Base-by-base conservation (phyloP, 2,113 vertebrate species). In the Grus americana region DNA sequence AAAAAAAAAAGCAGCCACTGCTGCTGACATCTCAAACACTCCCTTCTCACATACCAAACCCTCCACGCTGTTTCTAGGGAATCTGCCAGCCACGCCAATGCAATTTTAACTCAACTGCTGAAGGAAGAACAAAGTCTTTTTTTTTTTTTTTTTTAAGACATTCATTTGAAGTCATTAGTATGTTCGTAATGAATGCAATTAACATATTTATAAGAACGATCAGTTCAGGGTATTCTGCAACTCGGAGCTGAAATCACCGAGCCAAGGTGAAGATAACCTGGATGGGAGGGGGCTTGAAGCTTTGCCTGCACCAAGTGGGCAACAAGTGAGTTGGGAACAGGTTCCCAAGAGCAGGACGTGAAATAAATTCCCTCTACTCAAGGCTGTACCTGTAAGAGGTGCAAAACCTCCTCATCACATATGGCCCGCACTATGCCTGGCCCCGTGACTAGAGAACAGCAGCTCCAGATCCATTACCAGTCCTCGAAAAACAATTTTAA, bases 381-480 rank as follows among this genome's bases (percentile, higher is more conserved):
- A 42, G 36, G n/a, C 32, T 19, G 5, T 3, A 38, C 14, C 59
- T 4, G 34, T 18, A 58, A 62, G 70, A 88, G 42, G 23, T 21
- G 40, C 1, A 0, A 68, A 70, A 52, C 8, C 34, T 42, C 32
- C 47, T 54, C 23, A 9, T 5, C 5, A 8, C 13, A 0, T 26
- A 6, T 21, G 2, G 46, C 24, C 20, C 4, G 8, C 5, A 3
- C 2, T 34, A 75, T 1, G 0, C 10, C 29, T 19, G 19, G 21
- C 49, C 65, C 36, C 6, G 30, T 2, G n/a, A 70, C 55, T 13
- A 8, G 11, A 23, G 62, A 32, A 8, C 4, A 63, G 18, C 12
- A 7, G 36, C 65, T 50, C 59, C 0, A 1, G 75, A 75, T 36
- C 23, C 29, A 52, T 14, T 12, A 42, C 29, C 47, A n/a, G 18